Conservation (phyloP, 2,888 invertebrate genomes). For the Timema podura region DNA sequence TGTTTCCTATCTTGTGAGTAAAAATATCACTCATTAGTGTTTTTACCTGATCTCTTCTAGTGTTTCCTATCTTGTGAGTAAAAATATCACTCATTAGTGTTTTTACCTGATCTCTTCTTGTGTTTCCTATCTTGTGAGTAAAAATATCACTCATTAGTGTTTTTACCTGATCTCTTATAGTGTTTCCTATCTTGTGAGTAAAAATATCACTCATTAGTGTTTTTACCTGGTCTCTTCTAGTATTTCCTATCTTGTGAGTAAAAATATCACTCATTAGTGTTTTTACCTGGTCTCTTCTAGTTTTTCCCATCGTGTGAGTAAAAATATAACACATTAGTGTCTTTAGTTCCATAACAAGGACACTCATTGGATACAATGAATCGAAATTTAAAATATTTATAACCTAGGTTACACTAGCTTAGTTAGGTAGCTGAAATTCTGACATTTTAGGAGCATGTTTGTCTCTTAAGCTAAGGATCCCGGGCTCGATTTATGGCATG, state of each 20-base stretch:
- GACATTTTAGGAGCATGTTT: no score
- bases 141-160: neutral
- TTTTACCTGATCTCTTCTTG: conserved; percentile 67
- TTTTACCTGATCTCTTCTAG: conserved; percentile 67
- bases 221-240: conserved; percentile 60
- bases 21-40: neutral
- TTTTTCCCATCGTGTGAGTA: conserved; percentile 81
- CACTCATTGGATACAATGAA: no score
- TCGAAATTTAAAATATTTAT: no score
- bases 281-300: conserved; percentile 60
- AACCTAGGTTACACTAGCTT: no score
- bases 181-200: conserved; percentile 81
- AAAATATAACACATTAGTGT: neutral
- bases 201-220: neutral
- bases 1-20: conserved; percentile 81
- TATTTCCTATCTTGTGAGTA: conserved; percentile 81
- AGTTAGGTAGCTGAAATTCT: no score
- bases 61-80: conserved; percentile 81
- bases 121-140: conserved; percentile 81
- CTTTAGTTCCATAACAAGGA: no score
- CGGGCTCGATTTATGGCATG: no score
- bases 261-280: neutral
- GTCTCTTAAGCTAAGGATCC: no score
- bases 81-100: neutral
- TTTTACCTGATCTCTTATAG: conserved; percentile 67